A percentile compares a stretch with the other conserved stretches of the same genome.
phyloP scores from a whole-genome alignment of 2,888 invertebrate species.

The Troilus luridus region DNA sequence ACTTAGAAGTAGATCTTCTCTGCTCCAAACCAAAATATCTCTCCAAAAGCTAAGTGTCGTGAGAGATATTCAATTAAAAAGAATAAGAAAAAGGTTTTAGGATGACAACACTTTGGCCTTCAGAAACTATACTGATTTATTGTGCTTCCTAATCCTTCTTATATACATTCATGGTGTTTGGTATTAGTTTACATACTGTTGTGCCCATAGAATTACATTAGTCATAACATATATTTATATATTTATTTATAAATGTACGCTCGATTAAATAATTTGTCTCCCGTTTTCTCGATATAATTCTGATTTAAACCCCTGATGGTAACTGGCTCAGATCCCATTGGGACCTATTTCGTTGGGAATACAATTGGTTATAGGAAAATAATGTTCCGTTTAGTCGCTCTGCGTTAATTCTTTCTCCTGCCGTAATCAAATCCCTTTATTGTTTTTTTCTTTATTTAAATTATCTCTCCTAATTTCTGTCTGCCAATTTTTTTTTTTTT shows the following conservation, averaged over 20 bases:
- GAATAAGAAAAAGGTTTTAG: too few relatives aligned
- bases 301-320: neutral
- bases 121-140: too few relatives aligned
- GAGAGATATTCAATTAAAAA: too few relatives aligned
- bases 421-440: neutral
- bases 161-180: too few relatives aligned
- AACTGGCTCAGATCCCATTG: neutral
- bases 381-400: conserved; percentile 1
- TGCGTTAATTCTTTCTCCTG: neutral
- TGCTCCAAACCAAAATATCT: too few relatives aligned
- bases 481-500: neutral
- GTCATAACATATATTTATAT: too few relatives aligned
- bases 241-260: neutral
- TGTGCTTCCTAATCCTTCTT: too few relatives aligned
- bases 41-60: too few relatives aligned
- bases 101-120: too few relatives aligned
- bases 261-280: neutral
- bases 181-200: too few relatives aligned
- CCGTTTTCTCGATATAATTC: neutral
- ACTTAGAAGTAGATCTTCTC: too few relatives aligned
- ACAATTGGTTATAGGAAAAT: neutral
- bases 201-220: too few relatives aligned
- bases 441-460: neutral
- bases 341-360: neutral
- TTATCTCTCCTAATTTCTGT: neutral